Evolutionary conservation across 2,888 invertebrate species (phyloP).

Genomic region (Acrocera orbiculus): DNA sequence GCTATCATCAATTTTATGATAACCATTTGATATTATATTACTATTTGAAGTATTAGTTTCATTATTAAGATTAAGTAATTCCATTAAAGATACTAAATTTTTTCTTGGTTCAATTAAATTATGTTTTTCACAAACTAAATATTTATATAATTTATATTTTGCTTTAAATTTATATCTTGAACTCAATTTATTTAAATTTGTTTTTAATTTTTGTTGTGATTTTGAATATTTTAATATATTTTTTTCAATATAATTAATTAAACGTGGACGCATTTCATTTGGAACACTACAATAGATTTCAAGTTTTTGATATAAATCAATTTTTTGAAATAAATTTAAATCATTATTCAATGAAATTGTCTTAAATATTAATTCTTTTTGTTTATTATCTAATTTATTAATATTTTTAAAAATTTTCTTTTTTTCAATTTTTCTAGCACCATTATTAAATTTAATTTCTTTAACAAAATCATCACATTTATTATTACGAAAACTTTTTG

Average conservation of each 20-base stretch:
- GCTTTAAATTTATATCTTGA: slow-evolving; percentile 23
- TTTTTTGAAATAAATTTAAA: slow-evolving; percentile 25
- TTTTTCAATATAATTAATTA: slow-evolving; percentile 16
- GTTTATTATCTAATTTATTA: neutral
- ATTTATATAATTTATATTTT: slow-evolving; percentile 19
- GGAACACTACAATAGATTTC: slow-evolving; percentile 19
- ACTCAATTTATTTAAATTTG: slow-evolving; percentile 17
- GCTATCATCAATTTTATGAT: neutral
- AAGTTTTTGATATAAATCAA: slow-evolving; percentile 22
- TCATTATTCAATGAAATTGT: slow-evolving; percentile 22
- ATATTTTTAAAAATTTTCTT: neutral
- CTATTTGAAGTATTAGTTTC: slow-evolving; percentile 5
- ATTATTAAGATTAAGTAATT: slow-evolving; percentile 17
- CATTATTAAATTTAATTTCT: slow-evolving; percentile 14
- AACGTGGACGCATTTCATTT: slow-evolving; percentile 13
- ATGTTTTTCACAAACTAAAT: slow-evolving; percentile 9
- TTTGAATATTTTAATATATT: slow-evolving; percentile 10
- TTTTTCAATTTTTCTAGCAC: slow-evolving; percentile 11
- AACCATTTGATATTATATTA: neutral
- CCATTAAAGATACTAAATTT: slow-evolving; percentile 20
- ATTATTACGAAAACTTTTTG: slow-evolving; percentile 20
- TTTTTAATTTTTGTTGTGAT: slow-evolving; percentile 10
- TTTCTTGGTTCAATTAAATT: slow-evolving; percentile 13
- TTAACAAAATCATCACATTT: slow-evolving; percentile 19
- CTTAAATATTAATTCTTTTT: slow-evolving; percentile 13